Evolutionary conservation across 37 sponge, comb jelly and placozoan species (phyloP).

Genomic region (Amphimedon queenslandica): DNA sequence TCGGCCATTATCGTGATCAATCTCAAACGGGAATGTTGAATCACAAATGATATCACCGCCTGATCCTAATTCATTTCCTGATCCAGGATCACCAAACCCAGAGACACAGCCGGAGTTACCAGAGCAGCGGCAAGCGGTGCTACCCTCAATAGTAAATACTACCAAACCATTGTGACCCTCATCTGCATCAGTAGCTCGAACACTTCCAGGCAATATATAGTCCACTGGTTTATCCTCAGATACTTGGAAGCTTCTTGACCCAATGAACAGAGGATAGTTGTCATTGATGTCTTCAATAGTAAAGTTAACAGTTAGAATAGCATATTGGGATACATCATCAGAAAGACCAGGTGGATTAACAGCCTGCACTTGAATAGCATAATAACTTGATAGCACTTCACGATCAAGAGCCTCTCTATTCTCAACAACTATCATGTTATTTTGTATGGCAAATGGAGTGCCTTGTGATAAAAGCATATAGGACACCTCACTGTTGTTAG

Average conservation of each 20-base stretch:
- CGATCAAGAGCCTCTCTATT: slow-evolving; percentile 32
- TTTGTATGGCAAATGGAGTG: slow-evolving; percentile 51
- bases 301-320: slow-evolving; percentile 42
- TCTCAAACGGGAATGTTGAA: slow-evolving; percentile 24
- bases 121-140: background rate
- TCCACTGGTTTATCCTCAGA: slow-evolving; percentile 29
- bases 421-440: slow-evolving; percentile 19
- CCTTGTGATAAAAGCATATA: slow-evolving; percentile 15
- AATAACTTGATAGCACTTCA: slow-evolving; percentile 12
- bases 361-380: slow-evolving; percentile 29
- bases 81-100: background rate
- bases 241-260: slow-evolving; percentile 3
- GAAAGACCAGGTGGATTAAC: slow-evolving; percentile 40
- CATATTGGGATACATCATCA: slow-evolving; percentile 36
- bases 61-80: background rate
- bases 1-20: slow-evolving; percentile 43
- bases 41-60: slow-evolving; percentile 34
- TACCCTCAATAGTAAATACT: background rate
- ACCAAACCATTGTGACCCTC: slow-evolving; percentile 35
- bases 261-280: slow-evolving; percentile 53
- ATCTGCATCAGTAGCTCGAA: slow-evolving; percentile 48
- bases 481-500: slow-evolving; percentile 28
- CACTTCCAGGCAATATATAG: background rate
- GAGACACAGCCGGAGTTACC: background rate
- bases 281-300: slow-evolving; percentile 55